phyloP scores from a whole-genome alignment of 2,888 invertebrate species.

The Pilophorus perplexus region DNA sequence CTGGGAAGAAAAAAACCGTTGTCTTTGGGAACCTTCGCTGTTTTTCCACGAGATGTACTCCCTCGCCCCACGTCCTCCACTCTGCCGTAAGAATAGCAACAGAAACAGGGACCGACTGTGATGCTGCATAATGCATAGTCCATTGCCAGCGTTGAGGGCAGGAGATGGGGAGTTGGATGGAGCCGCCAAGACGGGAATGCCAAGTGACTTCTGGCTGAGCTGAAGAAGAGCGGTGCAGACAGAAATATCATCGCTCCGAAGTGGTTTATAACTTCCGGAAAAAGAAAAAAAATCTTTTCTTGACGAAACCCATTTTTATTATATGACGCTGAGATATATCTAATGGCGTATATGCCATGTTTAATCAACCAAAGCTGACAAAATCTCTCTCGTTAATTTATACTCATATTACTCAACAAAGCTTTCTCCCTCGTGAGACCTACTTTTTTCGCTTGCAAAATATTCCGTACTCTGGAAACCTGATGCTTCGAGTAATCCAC shows the following conservation, averaged over 20 bases:
- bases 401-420: no score
- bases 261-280: slow-evolving; percentile 8
- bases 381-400: no score
- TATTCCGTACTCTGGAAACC: no score
- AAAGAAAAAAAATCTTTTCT: slow-evolving; percentile 4
- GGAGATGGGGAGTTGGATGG: neutral
- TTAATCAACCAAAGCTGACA: no score
- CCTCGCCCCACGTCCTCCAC: no score
- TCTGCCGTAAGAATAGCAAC: slow-evolving; percentile 5
- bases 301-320: no score
- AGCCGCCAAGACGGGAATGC: slow-evolving; percentile 10
- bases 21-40: neutral
- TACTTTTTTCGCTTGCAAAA: no score
- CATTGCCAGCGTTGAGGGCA: no score
- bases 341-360: no score
- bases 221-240: slow-evolving; percentile 3
- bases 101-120: slow-evolving; percentile 1
- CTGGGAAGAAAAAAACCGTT: slow-evolving; percentile 1
- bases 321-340: no score
- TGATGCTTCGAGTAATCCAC: no score
- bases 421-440: no score
- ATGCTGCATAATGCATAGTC: slow-evolving; percentile 11
- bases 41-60: neutral
- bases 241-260: slow-evolving; percentile 10
- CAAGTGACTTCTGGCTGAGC: neutral